A percentile compares a stretch with the other conserved stretches of the same genome.
These are phyloP conservation scores for Nannospalax galili DNA, from an alignment of 2,113 vertebrate species.

Conservation along the genomic window DNA sequence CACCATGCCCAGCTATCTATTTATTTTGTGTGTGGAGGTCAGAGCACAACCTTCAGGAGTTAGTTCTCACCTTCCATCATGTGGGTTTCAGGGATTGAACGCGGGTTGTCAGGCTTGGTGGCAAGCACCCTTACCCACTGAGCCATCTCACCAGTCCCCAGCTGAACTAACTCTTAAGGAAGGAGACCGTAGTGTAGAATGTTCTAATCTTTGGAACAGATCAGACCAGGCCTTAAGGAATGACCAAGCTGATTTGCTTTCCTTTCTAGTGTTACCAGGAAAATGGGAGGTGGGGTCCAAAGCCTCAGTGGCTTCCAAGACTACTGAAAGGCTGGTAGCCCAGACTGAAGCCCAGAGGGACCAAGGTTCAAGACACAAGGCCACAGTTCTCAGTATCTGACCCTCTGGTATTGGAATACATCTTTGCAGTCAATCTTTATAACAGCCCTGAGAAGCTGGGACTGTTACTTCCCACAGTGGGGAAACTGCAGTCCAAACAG, in stretches of 20 bases:
- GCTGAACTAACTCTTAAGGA: neutral
- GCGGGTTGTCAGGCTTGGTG: too few relatives aligned
- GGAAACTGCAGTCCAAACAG: neutral
- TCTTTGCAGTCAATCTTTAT: neutral
- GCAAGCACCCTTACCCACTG: too few relatives aligned
- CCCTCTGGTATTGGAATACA: neutral
- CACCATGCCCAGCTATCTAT: too few relatives aligned
- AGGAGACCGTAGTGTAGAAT: too few relatives aligned
- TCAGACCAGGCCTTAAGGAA: neutral
- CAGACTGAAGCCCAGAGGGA: neutral
- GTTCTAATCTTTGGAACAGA: too few relatives aligned
- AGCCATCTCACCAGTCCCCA: too few relatives aligned
- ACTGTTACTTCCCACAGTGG: neutral
- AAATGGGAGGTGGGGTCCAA: neutral
- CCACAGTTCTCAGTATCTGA: neutral
- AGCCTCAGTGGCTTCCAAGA: neutral
- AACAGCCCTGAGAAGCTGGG: neutral
- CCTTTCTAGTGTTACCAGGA: neutral
- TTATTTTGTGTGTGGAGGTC: too few relatives aligned
- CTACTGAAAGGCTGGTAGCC: neutral
- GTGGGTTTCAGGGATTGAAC: too few relatives aligned
- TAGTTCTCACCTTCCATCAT: too few relatives aligned
- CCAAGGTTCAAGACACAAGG: neutral
- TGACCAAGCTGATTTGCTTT: neutral
- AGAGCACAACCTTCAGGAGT: too few relatives aligned